These are phyloP conservation scores for Cerastis leucographa DNA, from an alignment of 2,888 invertebrate species.

Conservation along the genomic window DNA sequence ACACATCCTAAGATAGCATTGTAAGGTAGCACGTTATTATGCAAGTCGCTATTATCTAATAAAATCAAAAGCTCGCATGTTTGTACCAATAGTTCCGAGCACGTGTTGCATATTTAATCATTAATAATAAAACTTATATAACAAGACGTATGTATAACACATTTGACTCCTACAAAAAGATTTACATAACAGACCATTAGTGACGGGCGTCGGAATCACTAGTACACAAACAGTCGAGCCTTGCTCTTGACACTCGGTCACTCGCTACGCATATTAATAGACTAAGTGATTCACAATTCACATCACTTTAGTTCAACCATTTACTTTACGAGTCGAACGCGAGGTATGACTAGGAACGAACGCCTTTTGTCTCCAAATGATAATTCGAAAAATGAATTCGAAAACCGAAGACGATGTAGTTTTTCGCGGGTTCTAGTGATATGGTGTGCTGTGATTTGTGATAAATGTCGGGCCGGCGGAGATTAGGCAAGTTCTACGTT, in stretches of 20 bases:
- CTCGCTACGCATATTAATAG: conserved; percentile 90
- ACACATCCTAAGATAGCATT: conserved; percentile 1
- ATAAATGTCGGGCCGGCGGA: conserved; percentile 79
- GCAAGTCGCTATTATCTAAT: background rate
- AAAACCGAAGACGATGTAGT: conserved; percentile 69
- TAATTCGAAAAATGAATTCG: conserved; percentile 64
- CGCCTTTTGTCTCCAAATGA: conserved; percentile 73
- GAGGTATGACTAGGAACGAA: conserved; percentile 79
- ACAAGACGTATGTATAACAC: conserved; percentile 49
- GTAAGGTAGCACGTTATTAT: background rate
- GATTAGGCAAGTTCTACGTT: conserved; percentile 73
- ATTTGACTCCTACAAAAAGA: conserved; percentile 60
- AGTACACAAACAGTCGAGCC: conserved; percentile 79
- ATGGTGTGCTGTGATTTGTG: conserved; percentile 68
- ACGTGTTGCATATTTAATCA: conserved; percentile 37
- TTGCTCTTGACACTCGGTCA: conserved; percentile 89
- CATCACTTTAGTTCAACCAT: conserved; percentile 83
- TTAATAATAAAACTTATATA: conserved; percentile 49
- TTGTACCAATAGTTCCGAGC: conserved; percentile 14
- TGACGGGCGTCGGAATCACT: conserved; percentile 66
- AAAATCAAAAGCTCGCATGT: conserved; percentile 23
- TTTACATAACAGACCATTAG: conserved; percentile 79
- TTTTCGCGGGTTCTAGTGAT: conserved; percentile 72
- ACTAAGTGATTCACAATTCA: conserved; percentile 83
- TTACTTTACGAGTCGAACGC: conserved; percentile 83